phyloP scores from a whole-genome alignment of 2,113 vertebrate species.

The Mastomys natalensis region DNA sequence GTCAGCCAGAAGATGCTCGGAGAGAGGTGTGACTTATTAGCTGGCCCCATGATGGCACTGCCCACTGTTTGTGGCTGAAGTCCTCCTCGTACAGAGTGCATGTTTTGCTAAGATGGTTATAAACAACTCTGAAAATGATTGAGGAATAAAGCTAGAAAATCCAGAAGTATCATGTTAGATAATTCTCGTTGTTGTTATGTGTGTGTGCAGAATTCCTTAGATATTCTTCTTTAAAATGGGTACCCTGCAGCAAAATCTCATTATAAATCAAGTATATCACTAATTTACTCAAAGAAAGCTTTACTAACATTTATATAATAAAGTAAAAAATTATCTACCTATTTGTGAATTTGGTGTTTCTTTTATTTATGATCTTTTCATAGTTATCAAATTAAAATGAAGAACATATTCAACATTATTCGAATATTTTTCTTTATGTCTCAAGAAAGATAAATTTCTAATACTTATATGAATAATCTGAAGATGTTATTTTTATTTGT shows the following conservation, averaged over 20 bases:
- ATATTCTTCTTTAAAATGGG: no score
- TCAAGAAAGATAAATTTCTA: not conserved
- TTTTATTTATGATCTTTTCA: not conserved
- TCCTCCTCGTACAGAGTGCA: accelerated
- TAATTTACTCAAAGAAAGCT: not conserved
- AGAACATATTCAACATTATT: not conserved
- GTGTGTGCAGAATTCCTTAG: not conserved
- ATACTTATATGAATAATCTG: no score
- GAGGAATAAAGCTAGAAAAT: not conserved
- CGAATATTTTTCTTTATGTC: not conserved
- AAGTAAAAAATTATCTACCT: not conserved
- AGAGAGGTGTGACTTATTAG: slow-evolving; percentile 77
- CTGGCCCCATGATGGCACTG: not conserved
- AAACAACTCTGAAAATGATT: not conserved
- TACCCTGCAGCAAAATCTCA: not conserved
- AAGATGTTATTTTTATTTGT: not conserved
- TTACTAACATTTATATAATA: no score
- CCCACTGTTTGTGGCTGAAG: not conserved
- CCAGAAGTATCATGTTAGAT: not conserved
- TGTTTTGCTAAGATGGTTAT: not conserved
- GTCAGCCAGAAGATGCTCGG: slow-evolving; percentile 77
- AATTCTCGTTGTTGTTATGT: not conserved
- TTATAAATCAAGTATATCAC: not conserved
- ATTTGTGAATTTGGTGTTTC: no score
- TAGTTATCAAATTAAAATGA: not conserved